Evolutionary conservation across 2,888 invertebrate genomes (phyloP), one percentile per base, ranked within the genome.

Genomic region (Drosophila sordidula): DNA sequence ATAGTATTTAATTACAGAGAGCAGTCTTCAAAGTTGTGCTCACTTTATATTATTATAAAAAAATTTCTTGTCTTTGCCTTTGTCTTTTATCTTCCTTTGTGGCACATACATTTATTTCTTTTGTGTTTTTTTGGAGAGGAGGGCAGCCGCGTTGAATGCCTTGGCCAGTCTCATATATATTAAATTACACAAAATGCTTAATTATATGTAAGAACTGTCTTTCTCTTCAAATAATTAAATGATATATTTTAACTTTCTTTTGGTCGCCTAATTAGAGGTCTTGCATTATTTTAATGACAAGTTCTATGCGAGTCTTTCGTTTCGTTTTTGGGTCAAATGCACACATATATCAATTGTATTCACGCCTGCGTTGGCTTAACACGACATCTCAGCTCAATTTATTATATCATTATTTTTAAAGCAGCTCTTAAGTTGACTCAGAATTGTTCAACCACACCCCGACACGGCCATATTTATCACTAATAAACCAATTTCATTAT

Each of bases 401-500:
- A 64, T 74, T 56, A 50, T 59, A 63, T 62, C 57, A 66, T 56
- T 66, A 66, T 71, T 72, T 32, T 11, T 63, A 71, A 72, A 55
- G 56, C 52, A 64, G 56, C 58, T 77, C 52, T 47, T 41, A 26
- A 34, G 44, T 59, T 77, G 75, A 59, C 47, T 75, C 77, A 75
- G 69, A 58, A 54, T 25, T 46, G 26, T 34, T 32, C 44, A 29
- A 56, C 67, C 85, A 75, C 87, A 68, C 82, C 82, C 68, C 57
- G 36, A 55, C 59, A 72, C 49, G 56, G 55, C 52, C 80, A 77
- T 74, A 85, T 81, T 78, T 87, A 84, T 84, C 67, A 64, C 79
- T 87, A 83, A 83, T 83, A 83, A 83, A 83, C 86, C 82, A 83
- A 85, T 73, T 83, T 87, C 76, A 87, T 85, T 86, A 70, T 71